Conservation (phyloP, 1,140 invertebrate species). For the Helicoverpa zea region DNA sequence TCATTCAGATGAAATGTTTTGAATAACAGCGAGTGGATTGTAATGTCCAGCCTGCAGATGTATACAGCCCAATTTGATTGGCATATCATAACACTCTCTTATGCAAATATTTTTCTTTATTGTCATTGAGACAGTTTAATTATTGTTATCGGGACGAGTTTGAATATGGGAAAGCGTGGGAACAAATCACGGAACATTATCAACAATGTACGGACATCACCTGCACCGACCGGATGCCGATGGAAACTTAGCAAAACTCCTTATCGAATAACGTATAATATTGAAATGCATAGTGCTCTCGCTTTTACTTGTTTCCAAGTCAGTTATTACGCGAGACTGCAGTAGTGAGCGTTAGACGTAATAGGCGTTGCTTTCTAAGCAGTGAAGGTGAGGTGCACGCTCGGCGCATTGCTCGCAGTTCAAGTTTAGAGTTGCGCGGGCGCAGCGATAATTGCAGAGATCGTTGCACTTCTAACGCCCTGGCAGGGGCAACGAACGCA, state of each 20-base stretch:
- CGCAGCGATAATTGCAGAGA: constrained; percentile 76
- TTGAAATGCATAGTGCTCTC: constrained; percentile 65
- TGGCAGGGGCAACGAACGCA: constrained; percentile 83
- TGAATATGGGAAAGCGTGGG: constrained; percentile 58
- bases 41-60: constrained; percentile 50
- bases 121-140: constrained; percentile 58
- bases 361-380: constrained; percentile 84
- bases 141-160: constrained; percentile 56
- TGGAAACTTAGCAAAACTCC: constrained; percentile 32
- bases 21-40: constrained; percentile 59
- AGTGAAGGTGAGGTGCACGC: constrained; percentile 83
- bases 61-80: constrained; percentile 66
- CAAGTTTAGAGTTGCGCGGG: constrained; percentile 79
- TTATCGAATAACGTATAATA: constrained; percentile 33
- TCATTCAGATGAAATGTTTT: constrained; percentile 60
- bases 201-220: constrained; percentile 39
- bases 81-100: constrained; percentile 71
- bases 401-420: constrained; percentile 76
- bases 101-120: constrained; percentile 69
- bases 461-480: constrained; percentile 84
- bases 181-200: constrained; percentile 31
- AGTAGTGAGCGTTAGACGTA: constrained; percentile 72
- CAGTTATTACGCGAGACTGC: constrained; percentile 54
- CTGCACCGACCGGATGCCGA: constrained; percentile 24
- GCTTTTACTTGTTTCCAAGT: constrained; percentile 77